Evolutionary conservation across 2,797 vertebrate genomes (phyloP), one percentile per base, ranked within the genome.

Genomic region (Tragelaphus oryx): DNA sequence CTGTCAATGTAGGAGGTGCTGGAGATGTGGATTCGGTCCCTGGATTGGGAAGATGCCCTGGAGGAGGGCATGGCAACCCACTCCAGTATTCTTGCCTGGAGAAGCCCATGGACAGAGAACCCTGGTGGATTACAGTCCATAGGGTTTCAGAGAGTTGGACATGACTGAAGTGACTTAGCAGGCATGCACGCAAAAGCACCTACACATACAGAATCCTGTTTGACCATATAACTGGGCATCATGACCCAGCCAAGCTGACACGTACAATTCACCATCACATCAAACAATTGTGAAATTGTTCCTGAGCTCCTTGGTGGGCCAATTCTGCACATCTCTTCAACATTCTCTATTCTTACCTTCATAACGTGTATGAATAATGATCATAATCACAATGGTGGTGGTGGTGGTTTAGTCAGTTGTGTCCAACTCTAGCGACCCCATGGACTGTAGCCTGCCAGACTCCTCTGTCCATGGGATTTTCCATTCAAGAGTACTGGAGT

Each of bases 141-240:
- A 24, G 33, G 33, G 11, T 71, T 71, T 33, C 33, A 71, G 37
- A 71, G 33, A 71, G 33, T 4, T 41, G 33, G 20, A 13, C 20
- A 2, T 41, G 33, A 71, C 33, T 24, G 33, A 24, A 71, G 65
- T 41, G 65, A 71, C 65, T 41, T 13, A 71, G 65, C 33, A 71
- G 8, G 20, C 65, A 41, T 20, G 62, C 1, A 3, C 0, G 1
- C 33, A 41, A 24, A 24, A 71, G 37, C 33, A 71, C 65, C 33
- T 41, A 71, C 10, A 48, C 28, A 6, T 11, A 76, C 74, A 48
- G 44, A 76, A 76, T 48, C 44, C 28, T 30, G 16, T 76, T 17
- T 48, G 26, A 75, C 44, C 26, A 48, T 26, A 75, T 30, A 30
- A 0, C 74, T 75, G 74, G 44, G 74, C 44, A 3, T 28, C 74